Conservation (phyloP, 2,888 invertebrate genomes). For the Cabera pusaria region DNA sequence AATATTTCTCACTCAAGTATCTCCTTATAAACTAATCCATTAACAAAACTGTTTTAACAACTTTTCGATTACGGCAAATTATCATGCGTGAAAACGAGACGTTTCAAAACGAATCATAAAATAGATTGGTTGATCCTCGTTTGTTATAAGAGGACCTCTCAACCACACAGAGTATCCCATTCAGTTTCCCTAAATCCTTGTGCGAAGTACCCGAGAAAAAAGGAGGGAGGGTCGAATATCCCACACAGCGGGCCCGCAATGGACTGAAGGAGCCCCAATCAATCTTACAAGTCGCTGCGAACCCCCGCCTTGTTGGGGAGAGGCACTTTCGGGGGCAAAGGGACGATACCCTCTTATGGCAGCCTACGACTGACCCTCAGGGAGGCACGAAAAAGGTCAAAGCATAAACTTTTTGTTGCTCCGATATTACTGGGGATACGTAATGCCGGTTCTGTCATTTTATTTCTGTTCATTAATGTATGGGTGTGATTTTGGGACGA, state of each 20-base stretch:
- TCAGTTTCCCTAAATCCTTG: slow-evolving; percentile 58
- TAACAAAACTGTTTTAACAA: too few relatives aligned
- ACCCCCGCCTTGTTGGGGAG: slow-evolving; percentile 44
- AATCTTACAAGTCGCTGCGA: slow-evolving; percentile 82
- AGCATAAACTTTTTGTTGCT: slow-evolving; percentile 67
- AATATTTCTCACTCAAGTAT: too few relatives aligned
- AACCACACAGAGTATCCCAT: slow-evolving; percentile 43
- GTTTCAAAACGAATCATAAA: too few relatives aligned
- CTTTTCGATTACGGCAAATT: too few relatives aligned
- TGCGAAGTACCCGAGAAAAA: slow-evolving; percentile 69
- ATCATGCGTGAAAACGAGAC: too few relatives aligned
- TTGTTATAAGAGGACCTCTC: too few relatives aligned
- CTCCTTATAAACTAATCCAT: too few relatives aligned
- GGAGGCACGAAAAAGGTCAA: slow-evolving; percentile 66
- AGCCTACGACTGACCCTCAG: slow-evolving; percentile 73
- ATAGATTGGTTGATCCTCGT: too few relatives aligned
- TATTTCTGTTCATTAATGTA: slow-evolving; percentile 34
- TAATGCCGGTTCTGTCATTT: slow-evolving; percentile 31
- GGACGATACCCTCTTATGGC: slow-evolving; percentile 80
- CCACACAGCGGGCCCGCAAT: slow-evolving; percentile 74
- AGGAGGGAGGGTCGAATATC: slow-evolving; percentile 77
- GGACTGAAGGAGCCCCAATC: slow-evolving; percentile 84
- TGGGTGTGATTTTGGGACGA: slow-evolving; percentile 18
- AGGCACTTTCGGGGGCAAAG: slow-evolving; percentile 59
- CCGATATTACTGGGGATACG: slow-evolving; percentile 43